phyloP scores from a whole-genome alignment of 1,140 invertebrate species.

The Neoseiulus cucumeris region DNA sequence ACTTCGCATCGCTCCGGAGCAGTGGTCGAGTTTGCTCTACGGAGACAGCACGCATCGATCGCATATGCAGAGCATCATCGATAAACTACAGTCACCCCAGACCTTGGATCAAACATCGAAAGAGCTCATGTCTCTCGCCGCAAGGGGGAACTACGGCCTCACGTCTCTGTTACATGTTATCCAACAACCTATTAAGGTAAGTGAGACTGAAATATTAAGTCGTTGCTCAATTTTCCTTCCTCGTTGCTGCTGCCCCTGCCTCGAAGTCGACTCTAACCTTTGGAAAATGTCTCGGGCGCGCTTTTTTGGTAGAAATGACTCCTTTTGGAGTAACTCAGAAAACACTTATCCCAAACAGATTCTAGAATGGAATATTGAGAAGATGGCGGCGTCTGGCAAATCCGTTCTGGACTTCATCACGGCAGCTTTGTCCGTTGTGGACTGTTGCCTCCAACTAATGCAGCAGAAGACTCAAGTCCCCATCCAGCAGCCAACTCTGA shows the following conservation, averaged over 20 bases:
- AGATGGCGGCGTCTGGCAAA: background rate
- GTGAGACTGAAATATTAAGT: conserved; percentile 41
- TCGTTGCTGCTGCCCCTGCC: no score
- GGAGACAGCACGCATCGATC: conserved; percentile 86
- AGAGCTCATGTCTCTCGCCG: conserved; percentile 72
- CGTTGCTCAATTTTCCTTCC: no score
- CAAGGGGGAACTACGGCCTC: conserved; percentile 70
- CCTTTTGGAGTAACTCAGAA: no score
- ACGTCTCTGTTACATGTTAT: conserved; percentile 41
- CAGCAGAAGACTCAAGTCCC: background rate
- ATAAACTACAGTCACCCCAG: conserved; percentile 68
- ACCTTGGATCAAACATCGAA: conserved; percentile 66
- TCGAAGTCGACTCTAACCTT: no score
- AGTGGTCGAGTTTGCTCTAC: conserved; percentile 90
- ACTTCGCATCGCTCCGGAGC: conserved; percentile 84
- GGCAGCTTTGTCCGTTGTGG: background rate
- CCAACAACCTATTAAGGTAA: conserved; percentile 59
- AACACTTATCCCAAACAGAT: background rate
- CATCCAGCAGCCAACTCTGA: no score
- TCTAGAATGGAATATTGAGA: background rate
- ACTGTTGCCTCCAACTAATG: background rate
- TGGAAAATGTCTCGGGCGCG: no score
- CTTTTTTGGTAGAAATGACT: no score
- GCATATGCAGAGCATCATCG: conserved; percentile 96
- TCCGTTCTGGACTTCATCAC: background rate